These are phyloP conservation scores for Echinarachnius parma DNA, from an alignment of 53 echinoderm and acorn worm genomes.

Conservation along the genomic window DNA sequence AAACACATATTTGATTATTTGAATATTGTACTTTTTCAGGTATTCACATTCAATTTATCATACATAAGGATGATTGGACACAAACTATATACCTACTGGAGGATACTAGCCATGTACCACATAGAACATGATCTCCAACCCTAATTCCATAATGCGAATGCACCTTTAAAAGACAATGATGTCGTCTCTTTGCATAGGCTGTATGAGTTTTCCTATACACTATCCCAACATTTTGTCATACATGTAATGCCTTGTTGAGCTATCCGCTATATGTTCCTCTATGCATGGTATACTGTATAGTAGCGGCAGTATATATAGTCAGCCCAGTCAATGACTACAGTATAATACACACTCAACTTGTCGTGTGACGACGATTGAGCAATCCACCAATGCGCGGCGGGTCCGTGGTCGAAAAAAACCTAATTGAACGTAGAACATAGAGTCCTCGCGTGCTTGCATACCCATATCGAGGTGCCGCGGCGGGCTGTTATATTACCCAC, in stretches of 20 bases:
- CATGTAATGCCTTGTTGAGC: slow-evolving; percentile 4
- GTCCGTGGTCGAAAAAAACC: background rate
- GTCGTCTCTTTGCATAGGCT: too few species aligned
- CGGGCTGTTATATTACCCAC: slow-evolving; percentile 6
- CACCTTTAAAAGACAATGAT: too few species aligned
- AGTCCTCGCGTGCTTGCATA: background rate
- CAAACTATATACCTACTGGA: too few species aligned
- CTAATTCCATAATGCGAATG: too few species aligned
- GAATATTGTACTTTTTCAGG: too few species aligned
- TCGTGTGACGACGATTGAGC: background rate
- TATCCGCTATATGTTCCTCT: slow-evolving; percentile 4
- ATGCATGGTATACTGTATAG: slow-evolving; percentile 17
- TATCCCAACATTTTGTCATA: slow-evolving; percentile 12
- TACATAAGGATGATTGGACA: too few species aligned
- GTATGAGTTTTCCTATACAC: too few species aligned
- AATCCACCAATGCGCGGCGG: slow-evolving; percentile 27
- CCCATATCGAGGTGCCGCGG: slow-evolving; percentile 5
- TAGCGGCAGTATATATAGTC: background rate
- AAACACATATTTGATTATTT: too few species aligned
- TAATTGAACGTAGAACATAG: background rate
- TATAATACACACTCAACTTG: slow-evolving; percentile 4
- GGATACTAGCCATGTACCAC: too few species aligned
- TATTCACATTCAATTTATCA: too few species aligned
- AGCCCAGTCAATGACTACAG: slow-evolving; percentile 25
- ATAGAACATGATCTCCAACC: too few species aligned